Evolutionary conservation across 2,113 vertebrate species (phyloP).

Genomic region (Scophthalmus maximus): DNA sequence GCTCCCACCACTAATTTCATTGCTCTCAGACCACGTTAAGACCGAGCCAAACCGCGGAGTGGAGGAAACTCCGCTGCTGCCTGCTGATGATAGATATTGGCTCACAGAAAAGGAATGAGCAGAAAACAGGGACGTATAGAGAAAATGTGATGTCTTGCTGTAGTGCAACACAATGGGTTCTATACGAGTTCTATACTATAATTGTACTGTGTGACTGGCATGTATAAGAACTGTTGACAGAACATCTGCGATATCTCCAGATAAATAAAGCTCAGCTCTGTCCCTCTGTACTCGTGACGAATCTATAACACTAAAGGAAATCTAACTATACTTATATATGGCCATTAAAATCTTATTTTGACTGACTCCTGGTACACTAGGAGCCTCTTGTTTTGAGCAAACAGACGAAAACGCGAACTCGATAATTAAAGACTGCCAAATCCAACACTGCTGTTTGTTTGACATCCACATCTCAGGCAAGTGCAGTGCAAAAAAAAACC

Average conservation of each 20-base stretch:
- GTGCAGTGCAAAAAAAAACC: neutral
- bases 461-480: neutral
- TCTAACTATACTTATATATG: neutral
- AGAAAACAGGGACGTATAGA: slow-evolving; percentile 6
- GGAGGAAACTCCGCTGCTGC: slow-evolving; percentile 68
- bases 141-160: neutral
- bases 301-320: neutral
- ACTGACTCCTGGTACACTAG: neutral
- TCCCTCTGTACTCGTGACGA: too few species aligned
- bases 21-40: slow-evolving; percentile 73
- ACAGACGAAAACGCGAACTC: neutral
- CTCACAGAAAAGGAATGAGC: slow-evolving; percentile 64
- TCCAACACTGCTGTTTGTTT: neutral
- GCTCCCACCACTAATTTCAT: slow-evolving; percentile 83
- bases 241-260: neutral
- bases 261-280: neutral
- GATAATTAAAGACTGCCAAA: neutral
- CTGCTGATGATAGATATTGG: slow-evolving; percentile 67
- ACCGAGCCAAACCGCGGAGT: slow-evolving; percentile 74
- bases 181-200: too few species aligned
- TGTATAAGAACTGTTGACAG: neutral
- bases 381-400: neutral
- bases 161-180: neutral
- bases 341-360: too few species aligned
- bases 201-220: neutral